Conservation (phyloP, 1,140 invertebrate genomes). For the Bombus sylvicola region DNA sequence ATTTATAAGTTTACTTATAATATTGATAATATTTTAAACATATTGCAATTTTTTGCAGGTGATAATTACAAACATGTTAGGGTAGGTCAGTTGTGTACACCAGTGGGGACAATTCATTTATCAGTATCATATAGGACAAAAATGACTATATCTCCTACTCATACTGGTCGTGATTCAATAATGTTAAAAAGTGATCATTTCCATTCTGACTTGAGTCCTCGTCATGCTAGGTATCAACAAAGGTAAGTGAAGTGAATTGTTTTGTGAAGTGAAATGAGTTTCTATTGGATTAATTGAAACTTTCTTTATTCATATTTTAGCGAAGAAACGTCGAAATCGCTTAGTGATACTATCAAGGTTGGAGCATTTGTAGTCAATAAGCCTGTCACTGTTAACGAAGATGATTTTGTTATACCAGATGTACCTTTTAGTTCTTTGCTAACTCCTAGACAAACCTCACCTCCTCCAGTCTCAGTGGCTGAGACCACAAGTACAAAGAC, state of each 20-base stretch:
- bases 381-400: conserved; percentile 82
- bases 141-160: conserved; percentile 93
- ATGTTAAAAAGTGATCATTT: conserved; percentile 97
- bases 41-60: conserved; percentile 75
- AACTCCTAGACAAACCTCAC: conserved; percentile 78
- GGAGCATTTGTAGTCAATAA: conserved; percentile 88
- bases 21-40: too few relatives aligned
- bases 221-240: conserved; percentile 85
- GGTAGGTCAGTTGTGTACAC: conserved; percentile 92
- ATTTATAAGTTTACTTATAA: background rate
- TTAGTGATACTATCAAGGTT: conserved; percentile 87
- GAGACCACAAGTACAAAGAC: conserved; percentile 64
- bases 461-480: conserved; percentile 68
- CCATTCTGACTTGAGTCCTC: conserved; percentile 88
- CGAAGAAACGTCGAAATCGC: conserved; percentile 83
- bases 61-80: conserved; percentile 89
- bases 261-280: too few relatives aligned
- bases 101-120: conserved; percentile 90
- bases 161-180: conserved; percentile 87
- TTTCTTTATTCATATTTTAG: conserved; percentile 75
- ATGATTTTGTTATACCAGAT: conserved; percentile 85
- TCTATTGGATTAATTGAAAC: background rate
- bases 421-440: conserved; percentile 88
- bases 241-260: conserved; percentile 74
- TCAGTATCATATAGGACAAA: conserved; percentile 93